These are phyloP conservation scores for Griposia aprilina DNA, from an alignment of 2,888 invertebrate species.

Conservation along the genomic window DNA sequence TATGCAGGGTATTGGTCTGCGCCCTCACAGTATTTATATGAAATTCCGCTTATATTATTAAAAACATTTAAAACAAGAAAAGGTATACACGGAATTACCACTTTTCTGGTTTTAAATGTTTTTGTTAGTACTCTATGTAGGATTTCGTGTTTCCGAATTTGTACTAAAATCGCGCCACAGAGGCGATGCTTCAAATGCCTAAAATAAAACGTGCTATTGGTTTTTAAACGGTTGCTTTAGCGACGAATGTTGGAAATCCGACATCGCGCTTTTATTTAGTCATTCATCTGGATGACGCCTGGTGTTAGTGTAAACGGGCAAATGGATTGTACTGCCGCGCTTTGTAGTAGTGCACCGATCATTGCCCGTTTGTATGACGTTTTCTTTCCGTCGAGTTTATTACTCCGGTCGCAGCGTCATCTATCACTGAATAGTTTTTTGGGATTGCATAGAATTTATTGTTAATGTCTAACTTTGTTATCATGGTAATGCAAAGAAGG, in stretches of 20 bases:
- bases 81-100: too few species aligned
- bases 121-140: too few species aligned
- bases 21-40: background rate
- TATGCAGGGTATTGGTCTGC: slow-evolving; percentile 9
- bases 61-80: background rate
- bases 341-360: background rate
- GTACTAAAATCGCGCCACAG: background rate
- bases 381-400: background rate
- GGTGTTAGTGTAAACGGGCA: too few species aligned
- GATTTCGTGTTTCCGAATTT: background rate
- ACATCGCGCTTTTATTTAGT: background rate
- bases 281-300: background rate
- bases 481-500: background rate
- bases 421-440: background rate
- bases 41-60: background rate
- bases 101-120: too few species aligned
- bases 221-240: background rate
- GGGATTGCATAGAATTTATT: background rate
- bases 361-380: background rate
- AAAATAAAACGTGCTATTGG: background rate
- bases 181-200: background rate
- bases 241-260: background rate
- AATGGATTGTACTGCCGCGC: background rate
- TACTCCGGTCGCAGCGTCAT: background rate
- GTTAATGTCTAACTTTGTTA: background rate